These are phyloP conservation scores for Nannoperca obscura DNA, from an alignment of 2,797 vertebrate species.

Conservation along the genomic window DNA sequence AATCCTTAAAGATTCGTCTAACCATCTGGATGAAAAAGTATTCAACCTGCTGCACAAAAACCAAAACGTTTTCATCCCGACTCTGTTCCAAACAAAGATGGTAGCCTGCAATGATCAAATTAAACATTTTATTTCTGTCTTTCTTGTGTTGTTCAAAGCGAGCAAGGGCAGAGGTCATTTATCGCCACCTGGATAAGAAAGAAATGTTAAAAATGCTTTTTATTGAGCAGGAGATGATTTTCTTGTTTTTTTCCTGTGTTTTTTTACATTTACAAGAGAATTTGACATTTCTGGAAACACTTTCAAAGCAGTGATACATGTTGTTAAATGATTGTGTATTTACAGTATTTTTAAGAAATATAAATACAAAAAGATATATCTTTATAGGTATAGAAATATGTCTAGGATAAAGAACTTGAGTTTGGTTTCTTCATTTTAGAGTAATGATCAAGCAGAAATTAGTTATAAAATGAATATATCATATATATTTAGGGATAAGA, in stretches of 20 bases:
- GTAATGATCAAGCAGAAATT: background rate
- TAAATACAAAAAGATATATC: too few relatives aligned
- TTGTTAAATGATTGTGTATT: background rate
- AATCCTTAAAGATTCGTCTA: background rate
- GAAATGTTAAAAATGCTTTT: background rate
- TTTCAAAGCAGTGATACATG: background rate
- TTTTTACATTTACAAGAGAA: background rate
- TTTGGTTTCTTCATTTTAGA: too few relatives aligned
- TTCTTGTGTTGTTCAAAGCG: background rate
- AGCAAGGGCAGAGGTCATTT: background rate
- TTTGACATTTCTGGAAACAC: background rate
- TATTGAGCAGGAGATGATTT: background rate
- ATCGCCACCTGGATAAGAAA: background rate
- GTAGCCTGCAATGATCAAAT: too few relatives aligned
- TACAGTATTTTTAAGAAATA: conserved; percentile 1
- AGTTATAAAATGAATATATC: too few relatives aligned
- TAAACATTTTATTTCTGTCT: too few relatives aligned
- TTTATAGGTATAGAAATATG: too few relatives aligned
- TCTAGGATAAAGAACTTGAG: too few relatives aligned
- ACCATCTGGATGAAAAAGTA: background rate
- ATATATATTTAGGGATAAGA: background rate
- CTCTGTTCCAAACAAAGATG: background rate
- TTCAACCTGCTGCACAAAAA: background rate
- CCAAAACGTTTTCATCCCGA: background rate
- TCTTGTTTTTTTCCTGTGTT: too few relatives aligned